Conservation (phyloP, 2,888 invertebrate species). For the Melinopterus prodromus region DNA sequence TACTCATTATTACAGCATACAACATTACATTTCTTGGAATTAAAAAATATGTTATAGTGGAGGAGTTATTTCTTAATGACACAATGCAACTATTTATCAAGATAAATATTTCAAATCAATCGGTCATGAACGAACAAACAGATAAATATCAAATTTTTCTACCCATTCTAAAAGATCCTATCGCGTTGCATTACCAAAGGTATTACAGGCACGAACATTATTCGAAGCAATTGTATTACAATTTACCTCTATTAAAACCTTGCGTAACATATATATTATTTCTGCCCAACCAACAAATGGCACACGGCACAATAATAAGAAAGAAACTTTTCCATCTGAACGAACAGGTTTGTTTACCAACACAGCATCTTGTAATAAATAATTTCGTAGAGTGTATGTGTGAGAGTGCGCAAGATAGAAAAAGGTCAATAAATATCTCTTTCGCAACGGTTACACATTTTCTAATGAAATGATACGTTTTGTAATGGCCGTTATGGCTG, state of each 20-base stretch:
- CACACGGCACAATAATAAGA: constrained; percentile 12
- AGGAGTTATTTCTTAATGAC: background rate
- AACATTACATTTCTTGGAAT: too few species aligned
- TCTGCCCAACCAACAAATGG: constrained; percentile 21
- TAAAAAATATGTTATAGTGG: background rate
- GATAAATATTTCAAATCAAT: background rate
- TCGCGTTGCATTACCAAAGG: background rate
- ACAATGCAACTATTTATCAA: background rate
- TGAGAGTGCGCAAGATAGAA: constrained; percentile 14
- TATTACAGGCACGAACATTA: background rate
- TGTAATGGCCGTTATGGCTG: constrained; percentile 19
- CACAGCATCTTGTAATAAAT: constrained; percentile 37
- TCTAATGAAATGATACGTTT: constrained; percentile 25
- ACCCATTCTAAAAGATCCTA: background rate
- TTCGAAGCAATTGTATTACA: background rate
- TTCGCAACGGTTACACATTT: constrained; percentile 16
- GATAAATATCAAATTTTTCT: background rate
- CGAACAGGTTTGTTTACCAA: constrained; percentile 36
- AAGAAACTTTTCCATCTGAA: constrained; percentile 32
- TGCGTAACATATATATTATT: constrained; percentile 18
- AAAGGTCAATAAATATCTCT: constrained; percentile 25
- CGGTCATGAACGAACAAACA: background rate
- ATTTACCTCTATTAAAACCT: constrained; percentile 8
- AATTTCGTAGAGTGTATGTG: constrained; percentile 21
- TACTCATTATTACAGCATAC: too few species aligned